These are phyloP conservation scores for Ricordea florida DNA, from an alignment of 92 coral and sea anemone genomes.

Conservation along the genomic window DNA sequence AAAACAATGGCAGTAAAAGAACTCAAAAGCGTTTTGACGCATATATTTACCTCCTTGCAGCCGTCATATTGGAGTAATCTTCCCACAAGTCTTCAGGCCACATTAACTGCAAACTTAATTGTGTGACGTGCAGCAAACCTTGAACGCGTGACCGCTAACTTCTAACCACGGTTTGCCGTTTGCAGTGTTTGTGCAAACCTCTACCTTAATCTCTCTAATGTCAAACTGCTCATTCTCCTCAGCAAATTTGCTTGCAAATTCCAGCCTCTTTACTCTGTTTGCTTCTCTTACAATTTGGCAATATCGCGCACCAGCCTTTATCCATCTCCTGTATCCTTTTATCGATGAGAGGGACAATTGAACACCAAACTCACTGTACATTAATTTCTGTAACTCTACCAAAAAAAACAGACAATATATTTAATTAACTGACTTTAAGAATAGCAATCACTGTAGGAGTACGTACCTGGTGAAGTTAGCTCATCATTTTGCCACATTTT, in stretches of 20 bases:
- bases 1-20: background rate
- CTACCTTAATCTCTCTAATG: background rate
- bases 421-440: background rate
- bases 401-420: background rate
- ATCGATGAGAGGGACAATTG: slow-evolving; percentile 1
- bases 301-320: slow-evolving; percentile 18
- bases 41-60: slow-evolving; percentile 8
- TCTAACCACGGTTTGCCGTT: too few species aligned
- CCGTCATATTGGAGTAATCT: slow-evolving; percentile 17
- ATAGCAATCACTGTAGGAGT: background rate
- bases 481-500: slow-evolving; percentile 39
- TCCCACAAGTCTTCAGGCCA: slow-evolving; percentile 15
- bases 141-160: slow-evolving; percentile 15
- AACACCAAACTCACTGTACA: background rate
- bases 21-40: background rate
- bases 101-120: background rate
- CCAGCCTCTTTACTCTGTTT: slow-evolving; percentile 14
- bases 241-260: background rate
- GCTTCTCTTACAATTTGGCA: slow-evolving; percentile 31
- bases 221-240: slow-evolving; percentile 17
- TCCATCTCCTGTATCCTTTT: slow-evolving; percentile 14
- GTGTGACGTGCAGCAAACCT: background rate
- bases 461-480: slow-evolving; percentile 29
- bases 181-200: slow-evolving; percentile 5
- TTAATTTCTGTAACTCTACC: slow-evolving; percentile 19